phyloP scores from a whole-genome alignment of 2,113 vertebrate species.

The Ciconia stormi region DNA sequence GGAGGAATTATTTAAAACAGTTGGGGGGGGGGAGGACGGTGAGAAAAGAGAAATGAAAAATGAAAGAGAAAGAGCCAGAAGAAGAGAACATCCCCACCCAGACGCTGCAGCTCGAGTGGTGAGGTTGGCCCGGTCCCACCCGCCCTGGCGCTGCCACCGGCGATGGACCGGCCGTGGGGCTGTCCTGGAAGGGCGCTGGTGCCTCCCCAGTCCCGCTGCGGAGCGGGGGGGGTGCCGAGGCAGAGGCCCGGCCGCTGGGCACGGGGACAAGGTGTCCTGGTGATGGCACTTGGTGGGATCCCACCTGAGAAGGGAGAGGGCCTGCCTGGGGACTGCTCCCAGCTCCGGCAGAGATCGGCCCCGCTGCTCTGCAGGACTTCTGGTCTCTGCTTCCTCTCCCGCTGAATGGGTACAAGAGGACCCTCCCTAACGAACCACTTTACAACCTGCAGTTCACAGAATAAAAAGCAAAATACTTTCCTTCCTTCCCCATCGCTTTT shows the following conservation, averaged over 20 bases:
- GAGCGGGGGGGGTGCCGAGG: background rate
- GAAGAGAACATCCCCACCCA: background rate
- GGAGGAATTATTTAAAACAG: constrained; percentile 52
- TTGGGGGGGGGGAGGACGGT: background rate
- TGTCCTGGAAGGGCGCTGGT: background rate
- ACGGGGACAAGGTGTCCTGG: background rate
- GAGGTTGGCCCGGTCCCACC: background rate
- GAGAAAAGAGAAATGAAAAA: background rate
- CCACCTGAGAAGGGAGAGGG: background rate
- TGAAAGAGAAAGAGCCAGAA: background rate
- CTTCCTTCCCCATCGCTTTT: background rate
- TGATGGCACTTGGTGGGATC: background rate
- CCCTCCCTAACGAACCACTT: background rate
- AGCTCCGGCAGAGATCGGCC: background rate
- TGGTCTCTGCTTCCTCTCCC: background rate
- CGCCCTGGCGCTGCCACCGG: accelerated
- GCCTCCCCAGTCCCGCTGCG: accelerated
- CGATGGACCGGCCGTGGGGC: accelerated
- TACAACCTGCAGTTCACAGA: background rate
- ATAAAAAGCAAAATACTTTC: background rate
- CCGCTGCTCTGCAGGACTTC: background rate
- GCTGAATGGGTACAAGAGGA: accelerated
- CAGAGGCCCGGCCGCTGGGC: background rate
- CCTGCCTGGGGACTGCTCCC: background rate
- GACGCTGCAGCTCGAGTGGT: accelerated